Evolutionary conservation across 2,797 vertebrate genomes (phyloP).

Genomic region (Balearica regulorum): DNA sequence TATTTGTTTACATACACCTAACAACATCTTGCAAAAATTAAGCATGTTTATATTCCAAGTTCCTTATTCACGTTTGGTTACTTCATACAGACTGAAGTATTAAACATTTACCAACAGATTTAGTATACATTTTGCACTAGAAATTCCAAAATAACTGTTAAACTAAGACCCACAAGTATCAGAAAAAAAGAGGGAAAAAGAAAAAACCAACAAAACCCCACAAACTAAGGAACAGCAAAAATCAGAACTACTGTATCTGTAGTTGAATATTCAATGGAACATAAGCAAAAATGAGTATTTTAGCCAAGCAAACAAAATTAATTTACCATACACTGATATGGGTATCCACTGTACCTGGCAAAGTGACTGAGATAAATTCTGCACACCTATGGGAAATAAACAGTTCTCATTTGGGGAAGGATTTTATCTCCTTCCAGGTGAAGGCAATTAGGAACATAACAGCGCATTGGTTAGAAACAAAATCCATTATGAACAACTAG

Average conservation of each 20-base stretch:
- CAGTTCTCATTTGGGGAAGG: not conserved
- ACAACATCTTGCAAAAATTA: slow-evolving; percentile 68
- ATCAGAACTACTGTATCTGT: slow-evolving; percentile 36
- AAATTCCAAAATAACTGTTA: slow-evolving; percentile 37
- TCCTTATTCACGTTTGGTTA: slow-evolving; percentile 36
- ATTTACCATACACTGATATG: not conserved
- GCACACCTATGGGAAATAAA: not conserved
- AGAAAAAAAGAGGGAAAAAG: not conserved
- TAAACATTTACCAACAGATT: slow-evolving; percentile 54
- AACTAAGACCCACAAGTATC: slow-evolving; percentile 36
- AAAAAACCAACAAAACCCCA: not conserved
- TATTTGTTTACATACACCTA: slow-evolving; percentile 66
- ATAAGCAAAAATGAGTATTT: slow-evolving; percentile 42
- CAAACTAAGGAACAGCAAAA: not conserved
- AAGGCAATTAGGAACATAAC: not conserved
- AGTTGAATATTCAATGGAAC: slow-evolving; percentile 19
- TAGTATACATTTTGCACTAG: not conserved
- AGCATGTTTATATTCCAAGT: not conserved
- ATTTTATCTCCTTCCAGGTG: not conserved
- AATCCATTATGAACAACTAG: not conserved
- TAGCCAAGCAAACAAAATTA: slow-evolving; percentile 33
- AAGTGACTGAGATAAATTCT: not conserved
- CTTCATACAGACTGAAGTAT: slow-evolving; percentile 37
- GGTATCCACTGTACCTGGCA: not conserved
- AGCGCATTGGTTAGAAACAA: not conserved